Evolutionary conservation across 2,113 vertebrate genomes (phyloP), one percentile per base, ranked within the genome.

Genomic region (Oostethus manadensis): DNA sequence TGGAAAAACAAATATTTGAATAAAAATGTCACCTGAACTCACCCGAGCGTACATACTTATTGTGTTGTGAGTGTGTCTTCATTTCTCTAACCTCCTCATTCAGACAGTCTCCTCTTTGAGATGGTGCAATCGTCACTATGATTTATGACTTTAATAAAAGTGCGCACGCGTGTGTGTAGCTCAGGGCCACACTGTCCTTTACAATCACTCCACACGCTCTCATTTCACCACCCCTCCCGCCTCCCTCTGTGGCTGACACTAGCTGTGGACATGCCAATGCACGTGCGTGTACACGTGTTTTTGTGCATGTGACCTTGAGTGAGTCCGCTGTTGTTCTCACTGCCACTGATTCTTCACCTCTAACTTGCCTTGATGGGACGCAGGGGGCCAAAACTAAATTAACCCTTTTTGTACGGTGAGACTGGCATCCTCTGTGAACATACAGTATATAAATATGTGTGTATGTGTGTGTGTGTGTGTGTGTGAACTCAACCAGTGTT

Each of bases 111-210:
- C 80, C 81, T 84, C 76, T 80, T 68, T 71, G 76, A 79, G 78
- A 85, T 76, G 70, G 58, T 54, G 66, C 82, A 73, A 83, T 87
- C 78, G 67, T 81, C 84, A 76, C 60, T 56, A 65, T 87, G 86
- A 88, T 88, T 88, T 87, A 88, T 86, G 84, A 86, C 68, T 83
- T 81, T 88, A 88, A 86, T 88, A 88, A 88, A 86, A 80, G 4
- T 69, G 70, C 50, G 58, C 71, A 59, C 57, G 68, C 73, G 68
- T 70, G 71, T 67, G 76, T 70, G 73, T 75, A 44, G 79, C 82
- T 85, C 74, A 74, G 77, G 82, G 83, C 84, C 82, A 81, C 66
- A 77, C 81, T 85, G 82, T 86, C 84, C 81, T 74, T 82, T 82
- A 85, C 78, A 82, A 85, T 86, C 84, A 82, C 75, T 83, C 78